phyloP scores from a whole-genome alignment of 2,888 invertebrate genomes.

The Bruchidius siliquastri region DNA sequence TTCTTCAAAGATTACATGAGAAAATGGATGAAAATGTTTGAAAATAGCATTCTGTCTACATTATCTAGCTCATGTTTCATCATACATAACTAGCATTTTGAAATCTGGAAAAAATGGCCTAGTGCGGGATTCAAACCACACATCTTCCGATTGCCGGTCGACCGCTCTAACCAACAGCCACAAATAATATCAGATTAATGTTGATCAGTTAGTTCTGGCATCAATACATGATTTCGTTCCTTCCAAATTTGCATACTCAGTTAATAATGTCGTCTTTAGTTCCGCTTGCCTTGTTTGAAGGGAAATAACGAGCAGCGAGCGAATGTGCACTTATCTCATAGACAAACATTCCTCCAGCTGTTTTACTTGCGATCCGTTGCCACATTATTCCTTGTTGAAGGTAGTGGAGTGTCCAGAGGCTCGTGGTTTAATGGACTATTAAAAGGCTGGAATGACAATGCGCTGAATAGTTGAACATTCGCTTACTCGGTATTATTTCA shows the following conservation, averaged over 20 bases:
- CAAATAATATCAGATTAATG: too few relatives aligned
- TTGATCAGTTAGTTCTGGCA: too few relatives aligned
- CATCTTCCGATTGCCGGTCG: too few relatives aligned
- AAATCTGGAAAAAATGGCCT: too few relatives aligned
- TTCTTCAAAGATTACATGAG: too few relatives aligned
- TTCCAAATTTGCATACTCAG: not conserved
- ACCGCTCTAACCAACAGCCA: too few relatives aligned
- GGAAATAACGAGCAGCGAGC: not conserved
- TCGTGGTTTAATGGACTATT: not conserved
- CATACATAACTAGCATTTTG: too few relatives aligned
- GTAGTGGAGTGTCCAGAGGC: not conserved
- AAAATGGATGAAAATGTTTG: too few relatives aligned
- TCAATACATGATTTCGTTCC: too few relatives aligned
- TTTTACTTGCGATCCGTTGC: not conserved
- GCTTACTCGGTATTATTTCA: not conserved
- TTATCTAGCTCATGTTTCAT: too few relatives aligned
- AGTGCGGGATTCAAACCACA: too few relatives aligned
- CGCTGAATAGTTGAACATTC: not conserved
- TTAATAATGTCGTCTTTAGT: not conserved
- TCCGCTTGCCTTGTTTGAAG: not conserved
- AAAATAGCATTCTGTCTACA: too few relatives aligned
- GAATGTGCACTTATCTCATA: not conserved
- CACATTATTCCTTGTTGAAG: not conserved
- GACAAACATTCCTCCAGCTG: not conserved
- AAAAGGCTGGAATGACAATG: not conserved